Base-by-base conservation (phyloP, 2,113 vertebrate species). In the Lontra canadensis region DNA sequence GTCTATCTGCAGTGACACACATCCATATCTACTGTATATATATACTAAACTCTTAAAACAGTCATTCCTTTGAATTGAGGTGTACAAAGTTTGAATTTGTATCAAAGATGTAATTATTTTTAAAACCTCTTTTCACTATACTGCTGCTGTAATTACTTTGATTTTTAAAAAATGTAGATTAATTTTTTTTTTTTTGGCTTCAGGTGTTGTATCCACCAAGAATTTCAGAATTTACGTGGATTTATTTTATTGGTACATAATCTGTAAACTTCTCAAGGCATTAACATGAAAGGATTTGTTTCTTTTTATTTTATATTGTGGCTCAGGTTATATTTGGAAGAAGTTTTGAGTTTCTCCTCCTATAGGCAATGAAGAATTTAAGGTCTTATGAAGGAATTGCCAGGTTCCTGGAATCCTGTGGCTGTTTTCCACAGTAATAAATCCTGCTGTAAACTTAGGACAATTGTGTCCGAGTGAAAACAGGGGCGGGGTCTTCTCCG, bases 141-240 rank as follows among this genome's bases (percentile, higher is more conserved):
- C 98, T 99, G 98, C 98, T 99, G 99, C 98, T 99, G 98, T 98
- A 98, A 95, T 98, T 98, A 98, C 97, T 98, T 98, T 98, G 96
- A 98, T 84, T 98, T 98, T 94, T 96, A 98, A 94, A 98, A n/a
- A 42, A 79, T 85, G 90, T 98, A 96, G 97, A 83, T 92, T 95
- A n/a, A 55, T 88, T 91, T 95, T 93, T 97, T 87, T 87, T 74
- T 87, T n/a, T 85, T 95, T 91, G 36, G 95, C 95, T 97, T 96
- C n/a, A 17, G 97, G 96, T 98, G 96, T 34, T 98, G 91, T 95
- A 94, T 97, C 96, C 97, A 96, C 97, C 74, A 91, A 97, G 97
- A 90, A 82, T 95, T 98, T 97, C 97, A 96, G 95, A 98, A 97
- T 98, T 98, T 96, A 94, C 92, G 94, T 76, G 97, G 98, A 96